Base-by-base conservation (phyloP, 1,140 invertebrate species). In the Cephus cinctus region DNA sequence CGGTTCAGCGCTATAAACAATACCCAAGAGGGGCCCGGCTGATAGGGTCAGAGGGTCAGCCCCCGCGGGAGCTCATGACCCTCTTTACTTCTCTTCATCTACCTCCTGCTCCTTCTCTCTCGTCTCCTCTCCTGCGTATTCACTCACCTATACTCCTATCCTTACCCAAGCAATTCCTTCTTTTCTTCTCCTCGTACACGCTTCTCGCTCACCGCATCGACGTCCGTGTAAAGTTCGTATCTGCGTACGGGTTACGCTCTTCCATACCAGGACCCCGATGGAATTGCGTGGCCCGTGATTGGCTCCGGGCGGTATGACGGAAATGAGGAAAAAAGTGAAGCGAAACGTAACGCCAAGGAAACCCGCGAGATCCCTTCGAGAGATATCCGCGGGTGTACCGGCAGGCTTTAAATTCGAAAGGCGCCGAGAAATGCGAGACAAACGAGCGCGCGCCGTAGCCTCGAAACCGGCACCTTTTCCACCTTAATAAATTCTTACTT, bases 11-110 rank as follows among this genome's bases (percentile, higher is more conserved):
- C 67, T 57, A 61, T 67, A 63, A 71, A 72, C 68, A 72, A 72
- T 68, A 63, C 67, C 55, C 36, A 52, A 61, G 65, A 65, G 63
- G 52, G 60, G 58, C 53, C 58, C 39, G 63, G 57, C 62, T 69
- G 69, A 71, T 70, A 63, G 67, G 70, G 69, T 70, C 68, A 54
- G 5, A 19, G 46, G 68, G 65, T 73, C 65, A 65, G 62, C 65
- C 69, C 67, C 68, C 67, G 69, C 67, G 67, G 70, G 68, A 73
- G 62, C 70, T 73, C 67, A 65, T 62, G 64, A 62, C 65, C 69
- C 65, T 63, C 56, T 62, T 63, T 56, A 47, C 58, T 58, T 52
- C 59, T 63, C 61, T 57, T 63, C 60, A 47, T 58, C 56, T 51
- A 50, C 22, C 35, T 14, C n/a, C 44, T 9, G 2, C 19, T 14